Percentiles rank a stretch among this genome's conserved stretches.
Conservation (phyloP, 2,113 vertebrate genomes). For the rat (Rattus norvegicus) region DNA sequence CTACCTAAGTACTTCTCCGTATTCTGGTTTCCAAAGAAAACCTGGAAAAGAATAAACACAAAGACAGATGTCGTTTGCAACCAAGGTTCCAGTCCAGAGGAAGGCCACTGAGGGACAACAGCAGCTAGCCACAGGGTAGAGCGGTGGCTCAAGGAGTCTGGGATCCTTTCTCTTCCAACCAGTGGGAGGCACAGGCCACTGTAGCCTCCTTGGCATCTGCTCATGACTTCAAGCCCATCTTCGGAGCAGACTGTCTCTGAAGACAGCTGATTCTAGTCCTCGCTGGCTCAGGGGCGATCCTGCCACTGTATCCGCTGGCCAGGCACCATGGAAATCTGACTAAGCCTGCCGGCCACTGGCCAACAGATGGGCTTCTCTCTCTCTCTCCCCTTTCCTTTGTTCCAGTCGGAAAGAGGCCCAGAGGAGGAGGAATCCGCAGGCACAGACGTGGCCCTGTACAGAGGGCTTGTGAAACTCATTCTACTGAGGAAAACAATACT, state of each 20-base stretch:
- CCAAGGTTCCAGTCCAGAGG: neutral
- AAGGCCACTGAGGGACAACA: neutral
- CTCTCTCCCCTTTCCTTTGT: constrained; percentile 51
- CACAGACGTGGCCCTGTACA: neutral
- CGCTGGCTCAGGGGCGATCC: constrained; percentile 36
- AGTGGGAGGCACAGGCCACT: neutral
- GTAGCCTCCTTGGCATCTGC: constrained; percentile 10
- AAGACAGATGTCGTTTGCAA: neutral
- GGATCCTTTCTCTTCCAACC: neutral
- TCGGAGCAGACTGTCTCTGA: neutral
- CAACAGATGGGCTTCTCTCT: constrained; percentile 18
- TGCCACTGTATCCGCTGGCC: constrained; percentile 25
- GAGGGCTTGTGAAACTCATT: constrained; percentile 59
- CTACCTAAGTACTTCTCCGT: neutral
- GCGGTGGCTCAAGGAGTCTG: neutral
- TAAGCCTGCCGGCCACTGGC: neutral
- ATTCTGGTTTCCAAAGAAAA: constrained; percentile 31
- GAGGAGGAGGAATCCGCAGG: neutral
- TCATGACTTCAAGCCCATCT: neutral
- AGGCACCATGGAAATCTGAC: constrained; percentile 52
- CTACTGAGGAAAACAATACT: constrained; percentile 43
- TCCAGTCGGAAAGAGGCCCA: constrained; percentile 25
- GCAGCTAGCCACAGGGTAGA: neutral
- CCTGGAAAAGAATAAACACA: neutral
- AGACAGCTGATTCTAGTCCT: constrained; percentile 10